Conservation (phyloP, 2,888 invertebrate genomes). For the Leucophenga maculata region DNA sequence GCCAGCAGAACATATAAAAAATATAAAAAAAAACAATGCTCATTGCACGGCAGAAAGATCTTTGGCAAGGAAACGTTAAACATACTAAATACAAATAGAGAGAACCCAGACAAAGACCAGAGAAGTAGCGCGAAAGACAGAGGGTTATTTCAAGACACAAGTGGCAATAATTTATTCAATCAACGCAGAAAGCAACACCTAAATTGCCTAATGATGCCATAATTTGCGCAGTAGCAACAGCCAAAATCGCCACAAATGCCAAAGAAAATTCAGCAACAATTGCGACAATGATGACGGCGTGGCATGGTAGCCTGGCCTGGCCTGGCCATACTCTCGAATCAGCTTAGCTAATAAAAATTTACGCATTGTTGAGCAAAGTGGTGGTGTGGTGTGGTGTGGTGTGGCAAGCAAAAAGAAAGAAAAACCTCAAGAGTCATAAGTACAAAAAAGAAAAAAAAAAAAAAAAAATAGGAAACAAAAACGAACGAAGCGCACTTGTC, state of each 20-base stretch:
- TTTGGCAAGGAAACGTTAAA: too few species aligned
- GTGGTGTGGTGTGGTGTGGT: too few species aligned
- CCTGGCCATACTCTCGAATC: constrained; percentile 4
- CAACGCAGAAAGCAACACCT: constrained; percentile 51
- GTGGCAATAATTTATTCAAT: constrained; percentile 63
- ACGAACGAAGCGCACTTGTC: constrained; percentile 3
- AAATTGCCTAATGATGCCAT: constrained; percentile 66
- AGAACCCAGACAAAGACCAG: constrained; percentile 5
- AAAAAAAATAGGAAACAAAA: constrained; percentile 9
- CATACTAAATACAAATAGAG: not conserved
- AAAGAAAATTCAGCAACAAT: too few species aligned
- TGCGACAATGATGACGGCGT: too few species aligned
- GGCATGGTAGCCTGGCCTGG: too few species aligned
- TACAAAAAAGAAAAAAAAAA: constrained; percentile 8
- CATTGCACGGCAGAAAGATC: too few species aligned
- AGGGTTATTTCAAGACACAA: constrained; percentile 39
- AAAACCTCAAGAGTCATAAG: constrained; percentile 21
- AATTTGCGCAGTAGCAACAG: constrained; percentile 45
- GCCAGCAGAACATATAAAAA: not conserved
- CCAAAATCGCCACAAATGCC: not conserved
- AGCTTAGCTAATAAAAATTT: constrained; percentile 54
- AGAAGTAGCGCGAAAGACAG: constrained; percentile 6
- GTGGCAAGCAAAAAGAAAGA: not conserved
- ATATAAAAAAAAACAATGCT: not conserved
- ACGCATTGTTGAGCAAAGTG: constrained; percentile 48